Evolutionary conservation across 2,797 vertebrate species (phyloP).

Genomic region (Melanotaenia nigrans): DNA sequence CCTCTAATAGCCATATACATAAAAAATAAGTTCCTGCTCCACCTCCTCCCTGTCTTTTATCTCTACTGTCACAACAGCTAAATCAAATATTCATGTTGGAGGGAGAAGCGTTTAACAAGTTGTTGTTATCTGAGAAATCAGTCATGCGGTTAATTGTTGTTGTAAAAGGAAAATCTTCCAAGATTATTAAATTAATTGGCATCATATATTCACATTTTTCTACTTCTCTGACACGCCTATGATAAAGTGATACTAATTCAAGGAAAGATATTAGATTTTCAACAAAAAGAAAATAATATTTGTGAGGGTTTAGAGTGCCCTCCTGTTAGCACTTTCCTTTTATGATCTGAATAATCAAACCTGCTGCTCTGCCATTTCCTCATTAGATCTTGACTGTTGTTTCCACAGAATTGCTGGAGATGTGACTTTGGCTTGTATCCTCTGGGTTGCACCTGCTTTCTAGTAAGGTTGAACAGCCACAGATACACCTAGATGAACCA

Average conservation of each 20-base stretch:
- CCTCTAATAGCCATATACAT: slow-evolving; percentile 58
- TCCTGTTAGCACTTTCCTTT: slow-evolving; percentile 62
- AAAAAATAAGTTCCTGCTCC: slow-evolving; percentile 56
- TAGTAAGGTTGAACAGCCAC: slow-evolving; percentile 45
- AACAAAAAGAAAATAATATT: slow-evolving; percentile 28
- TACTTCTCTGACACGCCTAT: slow-evolving; percentile 26
- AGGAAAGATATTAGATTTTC: slow-evolving; percentile 40
- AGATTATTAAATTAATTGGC: slow-evolving; percentile 58
- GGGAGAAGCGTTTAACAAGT: slow-evolving; percentile 55
- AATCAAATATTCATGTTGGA: slow-evolving; percentile 68
- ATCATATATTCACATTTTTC: slow-evolving; percentile 33
- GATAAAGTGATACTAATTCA: slow-evolving; percentile 40
- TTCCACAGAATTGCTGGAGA: slow-evolving; percentile 29
- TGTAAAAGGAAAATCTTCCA: slow-evolving; percentile 58
- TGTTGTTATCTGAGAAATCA: slow-evolving; percentile 67
- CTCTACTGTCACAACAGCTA: slow-evolving; percentile 44
- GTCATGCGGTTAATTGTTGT: slow-evolving; percentile 66
- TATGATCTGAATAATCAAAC: slow-evolving; percentile 59
- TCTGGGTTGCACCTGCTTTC: slow-evolving; percentile 70
- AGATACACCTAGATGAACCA: slow-evolving; percentile 58
- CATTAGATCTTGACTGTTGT: slow-evolving; percentile 49
- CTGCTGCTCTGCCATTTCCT: slow-evolving; percentile 45
- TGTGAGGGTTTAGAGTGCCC: slow-evolving; percentile 47
- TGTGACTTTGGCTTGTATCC: slow-evolving; percentile 34
- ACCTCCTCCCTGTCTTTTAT: slow-evolving; percentile 48